phyloP scores from a whole-genome alignment of 2,113 vertebrate species.

The Odobenus rosmarus region DNA sequence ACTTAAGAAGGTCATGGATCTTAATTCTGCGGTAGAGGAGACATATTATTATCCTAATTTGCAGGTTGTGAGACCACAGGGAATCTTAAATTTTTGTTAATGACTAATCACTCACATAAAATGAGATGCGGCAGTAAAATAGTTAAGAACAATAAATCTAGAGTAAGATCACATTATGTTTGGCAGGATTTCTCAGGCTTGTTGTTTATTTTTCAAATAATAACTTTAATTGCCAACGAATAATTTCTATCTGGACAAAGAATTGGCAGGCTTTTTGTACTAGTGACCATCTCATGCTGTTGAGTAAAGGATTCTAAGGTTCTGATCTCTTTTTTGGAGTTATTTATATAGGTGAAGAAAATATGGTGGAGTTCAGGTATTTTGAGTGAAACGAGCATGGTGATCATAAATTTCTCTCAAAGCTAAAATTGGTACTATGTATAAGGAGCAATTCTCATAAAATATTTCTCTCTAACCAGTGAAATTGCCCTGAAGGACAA shows the following conservation, averaged over 20 bases:
- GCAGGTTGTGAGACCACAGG: slow-evolving; percentile 62
- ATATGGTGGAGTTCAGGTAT: not conserved
- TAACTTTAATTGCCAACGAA: slow-evolving; percentile 27
- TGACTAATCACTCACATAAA: slow-evolving; percentile 63
- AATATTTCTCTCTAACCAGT: not conserved
- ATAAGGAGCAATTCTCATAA: not conserved
- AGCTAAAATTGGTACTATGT: slow-evolving; percentile 27
- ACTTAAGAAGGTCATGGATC: slow-evolving; percentile 69
- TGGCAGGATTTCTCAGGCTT: slow-evolving; percentile 31
- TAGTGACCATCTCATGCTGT: not conserved
- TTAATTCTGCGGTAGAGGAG: slow-evolving; percentile 61
- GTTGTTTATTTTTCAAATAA: slow-evolving; percentile 39
- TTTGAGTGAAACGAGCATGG: not conserved
- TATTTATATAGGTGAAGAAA: not conserved
- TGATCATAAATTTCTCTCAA: slow-evolving; percentile 14
- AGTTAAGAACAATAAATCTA: slow-evolving; percentile 41
- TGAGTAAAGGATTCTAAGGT: not conserved
- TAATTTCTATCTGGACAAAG: slow-evolving; percentile 46
- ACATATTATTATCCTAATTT: slow-evolving; percentile 77
- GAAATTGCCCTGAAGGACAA: not conserved
- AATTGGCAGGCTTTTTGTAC: not conserved
- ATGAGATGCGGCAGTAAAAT: slow-evolving; percentile 54
- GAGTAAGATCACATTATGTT: slow-evolving; percentile 11
- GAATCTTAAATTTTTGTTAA: slow-evolving; percentile 63
- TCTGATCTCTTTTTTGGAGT: slow-evolving; percentile 19